phyloP scores from a whole-genome alignment of 1,140 invertebrate species.

The Argopecten irradians region DNA sequence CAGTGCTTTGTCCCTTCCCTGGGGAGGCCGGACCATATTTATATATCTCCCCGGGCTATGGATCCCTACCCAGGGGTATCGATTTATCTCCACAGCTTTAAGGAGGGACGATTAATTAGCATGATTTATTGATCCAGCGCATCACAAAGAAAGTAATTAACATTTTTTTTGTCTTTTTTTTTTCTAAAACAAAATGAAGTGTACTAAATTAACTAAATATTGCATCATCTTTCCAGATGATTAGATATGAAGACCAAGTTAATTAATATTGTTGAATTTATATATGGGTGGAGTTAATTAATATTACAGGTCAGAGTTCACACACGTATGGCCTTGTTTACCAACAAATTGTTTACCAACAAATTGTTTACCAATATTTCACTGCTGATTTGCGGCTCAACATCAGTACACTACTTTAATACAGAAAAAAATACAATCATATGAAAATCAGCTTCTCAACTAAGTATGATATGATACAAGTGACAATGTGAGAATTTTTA shows the following conservation, averaged over 20 bases:
- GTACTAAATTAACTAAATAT: too few relatives aligned
- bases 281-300: not conserved
- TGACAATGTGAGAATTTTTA: not conserved
- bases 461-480: constrained; percentile 18
- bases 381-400: not conserved
- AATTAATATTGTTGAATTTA: not conserved
- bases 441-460: not conserved
- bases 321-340: not conserved
- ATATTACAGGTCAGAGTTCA: not conserved
- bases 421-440: constrained; percentile 4
- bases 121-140: not conserved
- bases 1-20: not conserved
- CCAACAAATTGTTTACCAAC: not conserved
- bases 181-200: not conserved
- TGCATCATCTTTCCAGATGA: not conserved
- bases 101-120: too few relatives aligned
- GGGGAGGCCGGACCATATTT: too few relatives aligned
- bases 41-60: too few relatives aligned
- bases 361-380: not conserved
- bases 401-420: not conserved
- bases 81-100: not conserved
- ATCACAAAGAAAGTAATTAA: not conserved
- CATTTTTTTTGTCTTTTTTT: constrained; percentile 4
- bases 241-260: not conserved
- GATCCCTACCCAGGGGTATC: not conserved